Conservation (phyloP, 1,140 invertebrate genomes). For the Pomacea maculata region DNA sequence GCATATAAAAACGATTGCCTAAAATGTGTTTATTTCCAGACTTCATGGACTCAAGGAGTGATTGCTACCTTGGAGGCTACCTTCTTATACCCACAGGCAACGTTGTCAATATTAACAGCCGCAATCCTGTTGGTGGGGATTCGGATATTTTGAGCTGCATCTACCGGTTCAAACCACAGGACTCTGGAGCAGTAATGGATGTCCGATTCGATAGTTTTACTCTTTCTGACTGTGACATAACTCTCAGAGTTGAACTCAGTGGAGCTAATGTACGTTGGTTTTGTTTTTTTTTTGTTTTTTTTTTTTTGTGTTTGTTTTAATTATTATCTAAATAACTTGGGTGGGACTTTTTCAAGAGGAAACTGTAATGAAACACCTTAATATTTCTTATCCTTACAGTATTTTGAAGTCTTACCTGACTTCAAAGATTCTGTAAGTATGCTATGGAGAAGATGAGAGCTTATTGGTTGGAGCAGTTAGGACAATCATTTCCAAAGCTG, state of each 20-base stretch:
- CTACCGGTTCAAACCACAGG: background rate
- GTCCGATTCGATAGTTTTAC: background rate
- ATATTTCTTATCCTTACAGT: background rate
- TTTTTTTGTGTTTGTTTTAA: too few relatives aligned
- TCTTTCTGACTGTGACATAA: slow-evolving; percentile 13
- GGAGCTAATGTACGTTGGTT: slow-evolving; percentile 7
- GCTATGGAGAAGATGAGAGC: background rate
- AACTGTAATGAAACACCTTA: background rate
- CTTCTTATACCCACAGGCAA: background rate
- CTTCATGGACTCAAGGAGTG: slow-evolving; percentile 15
- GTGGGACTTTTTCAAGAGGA: background rate
- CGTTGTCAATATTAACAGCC: slow-evolving; percentile 12
- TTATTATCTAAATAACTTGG: background rate
- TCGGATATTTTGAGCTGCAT: background rate
- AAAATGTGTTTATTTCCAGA: background rate
- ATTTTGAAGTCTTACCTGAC: background rate
- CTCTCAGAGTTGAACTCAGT: slow-evolving; percentile 8
- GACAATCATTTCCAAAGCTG: too few relatives aligned
- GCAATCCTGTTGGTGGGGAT: background rate
- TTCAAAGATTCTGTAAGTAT: background rate
- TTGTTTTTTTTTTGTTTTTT: background rate
- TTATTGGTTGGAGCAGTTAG: too few relatives aligned
- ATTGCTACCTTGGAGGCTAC: slow-evolving; percentile 8
- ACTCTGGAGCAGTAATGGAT: slow-evolving; percentile 5
- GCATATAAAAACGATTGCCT: too few relatives aligned